Evolutionary conservation across 1,140 invertebrate genomes (phyloP).

Genomic region (Polypedilum pembai): DNA sequence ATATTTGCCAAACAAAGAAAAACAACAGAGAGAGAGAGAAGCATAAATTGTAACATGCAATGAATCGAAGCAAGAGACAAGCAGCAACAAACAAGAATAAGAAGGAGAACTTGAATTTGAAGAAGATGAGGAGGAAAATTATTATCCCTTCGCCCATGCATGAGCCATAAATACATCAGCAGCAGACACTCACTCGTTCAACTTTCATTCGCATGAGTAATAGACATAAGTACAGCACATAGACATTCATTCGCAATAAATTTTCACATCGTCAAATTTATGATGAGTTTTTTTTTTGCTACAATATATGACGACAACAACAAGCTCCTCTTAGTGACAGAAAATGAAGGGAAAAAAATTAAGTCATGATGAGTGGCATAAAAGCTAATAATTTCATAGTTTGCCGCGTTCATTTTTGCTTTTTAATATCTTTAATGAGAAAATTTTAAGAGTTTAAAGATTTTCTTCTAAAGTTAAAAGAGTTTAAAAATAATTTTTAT

Average conservation of each 20-base stretch:
- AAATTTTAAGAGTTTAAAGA: too few relatives aligned
- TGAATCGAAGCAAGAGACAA: not conserved
- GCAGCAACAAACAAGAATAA: too few relatives aligned
- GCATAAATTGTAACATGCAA: not conserved
- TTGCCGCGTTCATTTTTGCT: too few relatives aligned
- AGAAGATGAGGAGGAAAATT: not conserved
- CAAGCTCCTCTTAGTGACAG: too few relatives aligned
- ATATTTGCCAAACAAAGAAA: not conserved
- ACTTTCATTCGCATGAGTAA: slow-evolving; percentile 8
- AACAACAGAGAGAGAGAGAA: not conserved
- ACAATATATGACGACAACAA: too few relatives aligned
- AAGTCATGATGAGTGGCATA: too few relatives aligned
- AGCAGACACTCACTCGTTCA: not conserved
- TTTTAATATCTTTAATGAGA: too few relatives aligned
- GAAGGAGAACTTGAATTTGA: too few relatives aligned
- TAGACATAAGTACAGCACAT: not conserved
- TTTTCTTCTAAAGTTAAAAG: too few relatives aligned
- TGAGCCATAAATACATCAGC: not conserved
- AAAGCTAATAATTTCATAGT: too few relatives aligned
- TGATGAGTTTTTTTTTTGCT: not conserved
- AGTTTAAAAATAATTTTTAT: too few relatives aligned
- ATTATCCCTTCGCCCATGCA: not conserved
- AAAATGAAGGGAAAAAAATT: too few relatives aligned
- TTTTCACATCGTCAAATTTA: slow-evolving; percentile 18
- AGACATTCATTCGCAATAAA: slow-evolving; percentile 13